Evolutionary conservation across 2,888 invertebrate species (phyloP).

Genomic region (Proisotoma minuta): DNA sequence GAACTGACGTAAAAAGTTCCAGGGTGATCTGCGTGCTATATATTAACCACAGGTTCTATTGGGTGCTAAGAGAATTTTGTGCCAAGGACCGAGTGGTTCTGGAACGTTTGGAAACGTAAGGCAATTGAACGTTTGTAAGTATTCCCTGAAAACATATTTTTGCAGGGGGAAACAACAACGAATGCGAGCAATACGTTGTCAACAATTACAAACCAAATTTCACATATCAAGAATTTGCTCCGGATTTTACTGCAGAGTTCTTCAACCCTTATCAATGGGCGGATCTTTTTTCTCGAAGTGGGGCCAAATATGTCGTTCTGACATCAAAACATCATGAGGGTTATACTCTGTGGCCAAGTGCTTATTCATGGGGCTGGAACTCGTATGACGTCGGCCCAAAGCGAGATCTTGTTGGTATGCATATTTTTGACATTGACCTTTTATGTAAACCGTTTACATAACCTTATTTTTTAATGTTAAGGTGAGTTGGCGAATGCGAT

Average conservation of each 20-base stretch:
- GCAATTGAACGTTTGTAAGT: not conserved
- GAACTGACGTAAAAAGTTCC: no score
- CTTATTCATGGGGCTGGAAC: conserved; percentile 55
- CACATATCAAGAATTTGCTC: conserved; percentile 87
- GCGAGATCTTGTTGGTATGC: conserved; percentile 52
- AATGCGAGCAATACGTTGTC: conserved; percentile 64
- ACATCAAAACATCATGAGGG: conserved; percentile 57
- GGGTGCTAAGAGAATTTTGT: no score
- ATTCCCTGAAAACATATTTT: not conserved
- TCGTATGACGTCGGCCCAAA: conserved; percentile 54
- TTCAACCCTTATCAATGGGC: conserved; percentile 83
- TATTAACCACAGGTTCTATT: no score
- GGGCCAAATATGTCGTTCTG: conserved; percentile 68
- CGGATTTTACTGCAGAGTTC: conserved; percentile 82
- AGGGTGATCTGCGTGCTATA: no score
- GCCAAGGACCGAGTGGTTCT: conserved; percentile 90
- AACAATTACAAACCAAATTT: conserved; percentile 77
- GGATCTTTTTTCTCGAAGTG: conserved; percentile 71
- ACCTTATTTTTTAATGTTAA: conserved; percentile 47
- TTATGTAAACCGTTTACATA: not conserved
- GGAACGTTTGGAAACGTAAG: conserved; percentile 72
- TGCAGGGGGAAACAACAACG: conserved; percentile 13
- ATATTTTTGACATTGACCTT: not conserved
- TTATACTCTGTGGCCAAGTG: conserved; percentile 54
- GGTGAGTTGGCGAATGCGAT: conserved; percentile 68